Conservation (phyloP, 2,888 invertebrate species). For the Orthosia incerta region DNA sequence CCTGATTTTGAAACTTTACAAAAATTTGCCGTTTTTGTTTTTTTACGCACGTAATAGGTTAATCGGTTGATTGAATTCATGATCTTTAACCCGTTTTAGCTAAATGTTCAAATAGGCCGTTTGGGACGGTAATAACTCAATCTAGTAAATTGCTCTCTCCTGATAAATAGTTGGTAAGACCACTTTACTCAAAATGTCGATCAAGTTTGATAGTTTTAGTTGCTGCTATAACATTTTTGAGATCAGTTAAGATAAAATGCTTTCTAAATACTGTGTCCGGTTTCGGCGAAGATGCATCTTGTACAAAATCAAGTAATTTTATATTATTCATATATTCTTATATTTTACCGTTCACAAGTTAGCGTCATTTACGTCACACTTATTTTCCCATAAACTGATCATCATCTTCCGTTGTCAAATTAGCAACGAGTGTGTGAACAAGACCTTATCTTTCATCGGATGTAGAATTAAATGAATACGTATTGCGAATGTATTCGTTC, state of each 20-base stretch:
- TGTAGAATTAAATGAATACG: slow-evolving; percentile 51
- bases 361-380: slow-evolving; percentile 39
- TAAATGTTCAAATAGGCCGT: slow-evolving; percentile 23
- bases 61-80: slow-evolving; percentile 35
- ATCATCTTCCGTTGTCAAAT: slow-evolving; percentile 41
- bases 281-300: not conserved
- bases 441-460: slow-evolving; percentile 57
- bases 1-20: slow-evolving; percentile 28
- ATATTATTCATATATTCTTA: not conserved
- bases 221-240: not conserved
- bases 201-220: slow-evolving; percentile 24
- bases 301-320: not conserved
- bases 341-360: not conserved
- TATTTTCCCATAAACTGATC: slow-evolving; percentile 32
- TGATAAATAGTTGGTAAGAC: slow-evolving; percentile 40
- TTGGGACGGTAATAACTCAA: slow-evolving; percentile 43
- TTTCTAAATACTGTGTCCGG: not conserved
- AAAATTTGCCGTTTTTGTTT: not conserved
- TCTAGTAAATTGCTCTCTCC: slow-evolving; percentile 44
- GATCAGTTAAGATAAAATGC: slow-evolving; percentile 20
- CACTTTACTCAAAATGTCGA: slow-evolving; percentile 40
- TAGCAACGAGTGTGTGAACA: slow-evolving; percentile 59
- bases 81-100: slow-evolving; percentile 42
- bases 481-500: slow-evolving; percentile 59
- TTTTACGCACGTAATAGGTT: slow-evolving; percentile 11